phyloP scores from a whole-genome alignment of 2,113 vertebrate species.

The Mesembrinibis cayennensis region DNA sequence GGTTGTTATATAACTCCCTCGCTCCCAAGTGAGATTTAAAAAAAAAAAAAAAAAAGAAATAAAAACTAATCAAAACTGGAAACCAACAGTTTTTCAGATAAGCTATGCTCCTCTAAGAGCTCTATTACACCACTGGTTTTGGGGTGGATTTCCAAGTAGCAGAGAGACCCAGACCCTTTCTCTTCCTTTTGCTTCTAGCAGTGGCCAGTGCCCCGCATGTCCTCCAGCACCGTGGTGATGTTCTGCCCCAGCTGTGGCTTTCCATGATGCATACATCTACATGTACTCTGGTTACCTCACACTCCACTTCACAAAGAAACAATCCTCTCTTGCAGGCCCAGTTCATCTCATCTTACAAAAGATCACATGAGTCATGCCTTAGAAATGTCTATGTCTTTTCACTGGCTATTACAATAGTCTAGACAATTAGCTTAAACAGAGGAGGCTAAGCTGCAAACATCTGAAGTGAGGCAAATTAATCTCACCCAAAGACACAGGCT shows the following conservation, averaged over 20 bases:
- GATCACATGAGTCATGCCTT: background rate
- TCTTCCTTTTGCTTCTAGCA: background rate
- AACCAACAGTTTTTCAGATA: background rate
- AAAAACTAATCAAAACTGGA: background rate
- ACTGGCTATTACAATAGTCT: background rate
- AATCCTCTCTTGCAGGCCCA: background rate
- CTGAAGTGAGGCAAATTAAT: background rate
- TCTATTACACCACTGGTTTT: fast-evolving
- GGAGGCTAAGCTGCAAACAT: background rate
- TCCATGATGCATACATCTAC: background rate
- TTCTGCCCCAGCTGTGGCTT: background rate
- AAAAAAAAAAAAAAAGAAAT: background rate
- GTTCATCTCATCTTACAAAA: background rate
- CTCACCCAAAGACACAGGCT: background rate
- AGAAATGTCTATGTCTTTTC: background rate
- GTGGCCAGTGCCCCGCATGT: background rate
- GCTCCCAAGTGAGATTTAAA: background rate
- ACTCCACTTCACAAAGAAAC: background rate
- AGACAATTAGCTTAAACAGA: background rate
- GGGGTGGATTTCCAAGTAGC: background rate
- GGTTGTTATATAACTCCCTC: background rate
- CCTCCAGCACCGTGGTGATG: fast-evolving
- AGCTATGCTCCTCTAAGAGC: background rate
- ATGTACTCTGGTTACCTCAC: background rate
- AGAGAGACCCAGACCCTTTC: background rate